Conservation (phyloP, 2,113 vertebrate genomes). For the Pogona vitticeps region DNA sequence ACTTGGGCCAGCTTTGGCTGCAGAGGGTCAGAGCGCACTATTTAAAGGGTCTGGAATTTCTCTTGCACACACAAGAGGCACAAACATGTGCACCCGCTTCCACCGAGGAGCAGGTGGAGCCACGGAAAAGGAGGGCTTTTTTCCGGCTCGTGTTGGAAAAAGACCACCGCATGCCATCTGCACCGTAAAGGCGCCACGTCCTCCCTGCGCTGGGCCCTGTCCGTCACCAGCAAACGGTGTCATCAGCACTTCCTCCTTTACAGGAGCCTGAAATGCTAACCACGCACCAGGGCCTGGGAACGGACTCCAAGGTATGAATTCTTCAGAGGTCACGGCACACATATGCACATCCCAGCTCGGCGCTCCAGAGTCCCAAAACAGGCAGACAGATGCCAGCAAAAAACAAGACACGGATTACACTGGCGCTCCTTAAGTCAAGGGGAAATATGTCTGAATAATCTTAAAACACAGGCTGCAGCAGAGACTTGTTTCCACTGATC, state of each 20-base stretch:
- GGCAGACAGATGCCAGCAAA: background rate
- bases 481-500: too few species aligned
- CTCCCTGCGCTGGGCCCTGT: background rate
- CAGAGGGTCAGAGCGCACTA: background rate
- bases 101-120: background rate
- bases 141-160: too few species aligned
- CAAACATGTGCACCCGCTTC: background rate
- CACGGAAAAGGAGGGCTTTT: background rate
- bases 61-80: background rate
- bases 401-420: too few species aligned
- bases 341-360: background rate
- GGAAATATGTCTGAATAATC: background rate
- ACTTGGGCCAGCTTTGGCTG: background rate
- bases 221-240: background rate
- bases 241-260: conserved; percentile 48
- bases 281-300: background rate
- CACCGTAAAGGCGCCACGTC: background rate
- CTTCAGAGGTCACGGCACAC: background rate
- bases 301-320: background rate
- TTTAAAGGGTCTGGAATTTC: background rate
- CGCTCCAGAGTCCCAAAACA: background rate
- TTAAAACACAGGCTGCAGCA: too few species aligned
- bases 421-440: too few species aligned
- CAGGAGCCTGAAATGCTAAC: conserved; percentile 8
- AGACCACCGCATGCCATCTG: background rate